phyloP scores from a whole-genome alignment of 2,888 invertebrate species.

The Cryptocheilus praepositus region DNA sequence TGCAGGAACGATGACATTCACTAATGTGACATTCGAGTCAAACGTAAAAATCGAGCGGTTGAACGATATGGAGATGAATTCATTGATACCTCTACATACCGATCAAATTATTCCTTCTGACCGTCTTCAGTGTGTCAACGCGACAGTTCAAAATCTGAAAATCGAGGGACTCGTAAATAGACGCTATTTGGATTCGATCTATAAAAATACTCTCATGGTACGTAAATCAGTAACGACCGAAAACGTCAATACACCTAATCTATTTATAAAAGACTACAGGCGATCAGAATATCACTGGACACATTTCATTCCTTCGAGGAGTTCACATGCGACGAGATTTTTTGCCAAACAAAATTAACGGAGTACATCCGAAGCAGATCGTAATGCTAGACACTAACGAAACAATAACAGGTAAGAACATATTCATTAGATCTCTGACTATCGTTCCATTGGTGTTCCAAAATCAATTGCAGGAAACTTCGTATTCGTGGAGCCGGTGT shows the following conservation, averaged over 20 bases:
- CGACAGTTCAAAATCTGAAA: slow-evolving; percentile 59
- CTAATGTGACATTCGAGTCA: slow-evolving; percentile 72
- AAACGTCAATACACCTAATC: neutral
- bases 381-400: slow-evolving; percentile 46
- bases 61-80: slow-evolving; percentile 75
- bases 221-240: neutral
- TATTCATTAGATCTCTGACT: neutral
- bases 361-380: slow-evolving; percentile 44
- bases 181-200: slow-evolving; percentile 73
- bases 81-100: slow-evolving; percentile 75
- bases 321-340: slow-evolving; percentile 51
- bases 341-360: slow-evolving; percentile 52
- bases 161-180: slow-evolving; percentile 72
- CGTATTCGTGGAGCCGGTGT: slow-evolving; percentile 50
- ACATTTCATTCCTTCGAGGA: slow-evolving; percentile 51
- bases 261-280: slow-evolving; percentile 45
- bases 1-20: slow-evolving; percentile 74
- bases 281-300: slow-evolving; percentile 58
- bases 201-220: slow-evolving; percentile 77
- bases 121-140: slow-evolving; percentile 68
- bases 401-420: slow-evolving; percentile 50
- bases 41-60: slow-evolving; percentile 72
- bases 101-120: slow-evolving; percentile 72
- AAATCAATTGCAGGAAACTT: slow-evolving; percentile 52
- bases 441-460: no score